phyloP scores from a whole-genome alignment of 2,888 invertebrate genomes.

The Agrotis puta region DNA sequence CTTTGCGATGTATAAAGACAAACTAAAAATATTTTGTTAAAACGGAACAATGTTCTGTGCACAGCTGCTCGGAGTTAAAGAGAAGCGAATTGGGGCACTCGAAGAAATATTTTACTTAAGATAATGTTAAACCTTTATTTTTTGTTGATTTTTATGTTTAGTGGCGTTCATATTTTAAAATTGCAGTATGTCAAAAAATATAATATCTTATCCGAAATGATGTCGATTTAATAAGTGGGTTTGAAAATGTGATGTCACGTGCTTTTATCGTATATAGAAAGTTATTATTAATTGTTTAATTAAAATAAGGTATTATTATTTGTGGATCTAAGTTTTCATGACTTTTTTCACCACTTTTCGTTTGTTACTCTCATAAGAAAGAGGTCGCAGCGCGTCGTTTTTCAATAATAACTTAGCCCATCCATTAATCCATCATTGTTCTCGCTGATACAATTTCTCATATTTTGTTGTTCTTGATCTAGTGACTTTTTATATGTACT shows the following conservation, averaged over 20 bases:
- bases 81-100: constrained; percentile 15
- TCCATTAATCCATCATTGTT: too few species aligned
- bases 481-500: too few species aligned
- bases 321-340: neutral
- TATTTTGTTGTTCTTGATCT: too few species aligned
- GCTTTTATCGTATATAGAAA: neutral
- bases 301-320: too few species aligned
- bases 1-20: constrained; percentile 69
- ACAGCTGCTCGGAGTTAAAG: constrained; percentile 67
- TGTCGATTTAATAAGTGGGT: neutral
- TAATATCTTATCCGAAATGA: neutral
- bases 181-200: too few species aligned
- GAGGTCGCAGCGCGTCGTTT: too few species aligned
- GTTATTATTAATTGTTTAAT: neutral
- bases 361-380: too few species aligned
- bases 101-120: constrained; percentile 8
- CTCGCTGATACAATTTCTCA: too few species aligned
- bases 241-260: too few species aligned
- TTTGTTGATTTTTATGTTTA: neutral
- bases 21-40: constrained; percentile 75
- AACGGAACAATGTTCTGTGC: constrained; percentile 69
- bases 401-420: too few species aligned
- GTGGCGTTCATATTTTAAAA: neutral
- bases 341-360: too few species aligned
- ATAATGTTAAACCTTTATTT: neutral